A percentile compares a stretch with the other conserved stretches of the same genome.
Conservation (phyloP, 1,140 invertebrate species). For the Drosophila micromelanica region DNA sequence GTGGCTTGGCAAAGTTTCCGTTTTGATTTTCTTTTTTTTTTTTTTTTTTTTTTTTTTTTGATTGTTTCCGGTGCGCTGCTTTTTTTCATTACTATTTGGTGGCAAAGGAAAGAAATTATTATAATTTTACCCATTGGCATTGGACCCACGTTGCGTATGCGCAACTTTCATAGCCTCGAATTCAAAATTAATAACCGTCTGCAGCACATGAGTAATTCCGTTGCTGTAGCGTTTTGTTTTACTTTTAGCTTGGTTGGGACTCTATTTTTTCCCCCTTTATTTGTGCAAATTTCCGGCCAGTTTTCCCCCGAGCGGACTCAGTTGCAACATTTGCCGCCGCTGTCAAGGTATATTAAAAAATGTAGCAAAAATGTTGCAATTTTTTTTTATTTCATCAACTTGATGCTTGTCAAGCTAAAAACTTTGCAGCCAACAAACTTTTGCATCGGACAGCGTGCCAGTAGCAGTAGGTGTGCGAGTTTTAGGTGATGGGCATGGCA, state of each 20-base stretch:
- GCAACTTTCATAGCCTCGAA: slow-evolving; percentile 38
- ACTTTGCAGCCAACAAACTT: slow-evolving; percentile 50
- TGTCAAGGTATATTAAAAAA: slow-evolving; percentile 72
- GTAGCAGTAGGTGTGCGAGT: slow-evolving; percentile 15
- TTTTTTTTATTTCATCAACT: slow-evolving; percentile 72
- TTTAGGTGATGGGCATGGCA: slow-evolving; percentile 11
- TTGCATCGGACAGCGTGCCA: slow-evolving; percentile 1
- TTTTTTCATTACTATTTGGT: slow-evolving; percentile 43
- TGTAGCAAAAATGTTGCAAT: slow-evolving; percentile 64
- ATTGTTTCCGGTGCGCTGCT: slow-evolving; percentile 56
- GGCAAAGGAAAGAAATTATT: slow-evolving; percentile 41
- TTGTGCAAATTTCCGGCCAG: slow-evolving; percentile 35
- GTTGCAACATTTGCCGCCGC: slow-evolving; percentile 21
- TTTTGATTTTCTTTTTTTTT: slow-evolving; percentile 20
- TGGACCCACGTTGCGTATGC: slow-evolving; percentile 60
- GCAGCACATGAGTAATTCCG: slow-evolving; percentile 37
- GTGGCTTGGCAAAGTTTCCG: slow-evolving; percentile 28
- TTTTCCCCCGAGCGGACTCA: slow-evolving; percentile 18
- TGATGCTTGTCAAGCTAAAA: slow-evolving; percentile 64
- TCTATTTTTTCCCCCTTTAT: slow-evolving; percentile 11
- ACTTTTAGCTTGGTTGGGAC: neutral
- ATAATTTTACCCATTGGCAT: slow-evolving; percentile 49
- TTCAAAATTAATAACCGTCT: slow-evolving; percentile 69
- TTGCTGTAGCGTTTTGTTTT: neutral
- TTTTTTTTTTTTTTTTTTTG: slow-evolving; percentile 54